Evolutionary conservation across 2,888 invertebrate genomes (phyloP).

Genomic region (Drosophila quinaria): DNA sequence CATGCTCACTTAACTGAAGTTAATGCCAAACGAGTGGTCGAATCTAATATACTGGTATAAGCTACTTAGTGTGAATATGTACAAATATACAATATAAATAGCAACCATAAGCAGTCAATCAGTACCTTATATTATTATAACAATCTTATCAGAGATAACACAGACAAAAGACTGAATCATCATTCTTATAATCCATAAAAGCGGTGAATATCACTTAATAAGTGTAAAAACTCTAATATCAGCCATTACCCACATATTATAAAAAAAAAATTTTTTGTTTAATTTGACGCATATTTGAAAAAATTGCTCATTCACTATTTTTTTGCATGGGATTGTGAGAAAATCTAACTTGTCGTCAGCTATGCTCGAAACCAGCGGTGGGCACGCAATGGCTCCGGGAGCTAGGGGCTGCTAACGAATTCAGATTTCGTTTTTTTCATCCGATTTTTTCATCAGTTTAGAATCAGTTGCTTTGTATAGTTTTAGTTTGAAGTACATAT

Average conservation of each 20-base stretch:
- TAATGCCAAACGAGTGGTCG: neutral
- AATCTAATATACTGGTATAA: neutral
- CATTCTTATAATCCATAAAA: neutral
- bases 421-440: too few relatives aligned
- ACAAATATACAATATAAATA: too few relatives aligned
- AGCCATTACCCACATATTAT: neutral
- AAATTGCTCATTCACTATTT: neutral
- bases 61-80: neutral
- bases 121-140: conserved; percentile 16
- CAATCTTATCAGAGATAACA: conserved; percentile 31
- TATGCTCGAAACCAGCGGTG: too few relatives aligned
- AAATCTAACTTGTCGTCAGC: neutral
- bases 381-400: too few relatives aligned
- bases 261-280: neutral
- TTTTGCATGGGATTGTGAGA: too few relatives aligned
- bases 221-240: neutral
- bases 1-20: neutral
- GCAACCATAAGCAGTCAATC: neutral
- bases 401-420: too few relatives aligned
- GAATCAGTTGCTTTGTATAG: too few relatives aligned
- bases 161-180: conserved; percentile 11
- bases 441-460: too few relatives aligned
- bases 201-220: neutral
- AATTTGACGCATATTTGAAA: neutral
- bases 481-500: too few relatives aligned